Percentiles rank a stretch among this genome's conserved stretches.
phyloP scores from a whole-genome alignment of 2,888 invertebrate genomes.

The Alloplasta piceator region DNA sequence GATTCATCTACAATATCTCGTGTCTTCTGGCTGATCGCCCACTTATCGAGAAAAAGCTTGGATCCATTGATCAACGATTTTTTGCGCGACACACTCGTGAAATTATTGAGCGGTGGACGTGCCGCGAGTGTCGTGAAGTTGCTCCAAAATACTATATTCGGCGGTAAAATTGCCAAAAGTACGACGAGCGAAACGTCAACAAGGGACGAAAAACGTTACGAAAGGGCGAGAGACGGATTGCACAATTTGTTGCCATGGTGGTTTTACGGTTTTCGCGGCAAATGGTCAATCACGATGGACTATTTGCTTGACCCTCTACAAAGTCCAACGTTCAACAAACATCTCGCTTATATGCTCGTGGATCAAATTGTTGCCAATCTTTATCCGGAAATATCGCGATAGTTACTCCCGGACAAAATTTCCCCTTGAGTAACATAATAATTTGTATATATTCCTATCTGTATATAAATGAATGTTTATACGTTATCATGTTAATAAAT shows the following conservation, averaged over 20 bases:
- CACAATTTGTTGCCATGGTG: conserved; percentile 78
- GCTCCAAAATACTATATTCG: conserved; percentile 76
- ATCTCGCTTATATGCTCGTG: conserved; percentile 90
- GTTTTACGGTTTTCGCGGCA: conserved; percentile 75
- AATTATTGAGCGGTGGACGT: conserved; percentile 78
- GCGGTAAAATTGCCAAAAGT: conserved; percentile 55
- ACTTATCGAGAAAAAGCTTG: conserved; percentile 71
- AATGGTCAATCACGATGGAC: conserved; percentile 78
- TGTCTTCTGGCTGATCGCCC: conserved; percentile 77
- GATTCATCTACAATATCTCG: conserved; percentile 71
- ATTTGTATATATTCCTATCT: neutral
- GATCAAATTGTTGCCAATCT: conserved; percentile 90
- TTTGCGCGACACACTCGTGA: conserved; percentile 74
- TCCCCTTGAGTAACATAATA: neutral
- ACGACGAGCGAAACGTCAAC: conserved; percentile 57
- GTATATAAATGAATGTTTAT: neutral
- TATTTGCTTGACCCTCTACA: conserved; percentile 83
- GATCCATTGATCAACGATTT: conserved; percentile 76
- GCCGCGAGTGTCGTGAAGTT: conserved; percentile 79
- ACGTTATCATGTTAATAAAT: too few species aligned
- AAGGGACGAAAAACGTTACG: conserved; percentile 71
- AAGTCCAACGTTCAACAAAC: conserved; percentile 86
- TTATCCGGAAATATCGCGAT: conserved; percentile 88
- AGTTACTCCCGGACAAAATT: neutral
- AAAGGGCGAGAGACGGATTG: conserved; percentile 76